Evolutionary conservation across 2,888 invertebrate species (phyloP).

Genomic region (Lomographa bimaculata): DNA sequence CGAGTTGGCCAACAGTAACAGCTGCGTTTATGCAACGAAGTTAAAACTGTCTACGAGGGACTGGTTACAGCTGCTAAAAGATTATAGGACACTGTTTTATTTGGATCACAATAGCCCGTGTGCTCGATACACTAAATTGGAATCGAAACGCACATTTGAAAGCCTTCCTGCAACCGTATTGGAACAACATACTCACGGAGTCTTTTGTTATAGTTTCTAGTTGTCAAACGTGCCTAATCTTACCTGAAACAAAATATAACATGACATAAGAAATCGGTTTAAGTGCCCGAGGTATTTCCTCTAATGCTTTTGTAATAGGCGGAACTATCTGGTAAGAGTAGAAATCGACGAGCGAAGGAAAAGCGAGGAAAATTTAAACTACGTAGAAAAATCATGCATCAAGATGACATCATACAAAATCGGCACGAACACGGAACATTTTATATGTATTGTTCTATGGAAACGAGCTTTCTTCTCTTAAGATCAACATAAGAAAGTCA

Average conservation of each 20-base stretch:
- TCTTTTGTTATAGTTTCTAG: conserved; percentile 16
- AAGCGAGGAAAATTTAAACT: conserved; percentile 6
- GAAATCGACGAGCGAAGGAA: conserved; percentile 2
- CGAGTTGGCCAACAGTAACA: conserved; percentile 30
- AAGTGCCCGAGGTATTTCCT: conserved; percentile 10
- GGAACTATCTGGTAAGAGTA: conserved; percentile 9
- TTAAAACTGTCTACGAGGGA: conserved; percentile 19
- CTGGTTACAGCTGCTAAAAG: conserved; percentile 15
- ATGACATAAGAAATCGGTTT: conserved; percentile 16
- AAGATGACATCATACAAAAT: not conserved
- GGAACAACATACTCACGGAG: conserved; percentile 9
- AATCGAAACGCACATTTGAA: not conserved
- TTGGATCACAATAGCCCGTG: conserved; percentile 29
- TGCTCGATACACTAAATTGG: conserved; percentile 23
- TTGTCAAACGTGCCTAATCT: conserved; percentile 28
- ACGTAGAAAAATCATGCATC: not conserved
- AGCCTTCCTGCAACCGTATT: conserved; percentile 6
- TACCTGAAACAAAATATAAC: conserved; percentile 44
- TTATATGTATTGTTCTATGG: too few species aligned
- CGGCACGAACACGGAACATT: too few species aligned
- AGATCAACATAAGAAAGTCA: too few species aligned
- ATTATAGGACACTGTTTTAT: conserved; percentile 26
- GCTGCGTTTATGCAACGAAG: conserved; percentile 31
- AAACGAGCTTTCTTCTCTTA: too few species aligned
- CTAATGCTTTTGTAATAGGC: conserved; percentile 16